Base-by-base conservation (phyloP, 2,888 invertebrate species). In the Agrochola circellaris region DNA sequence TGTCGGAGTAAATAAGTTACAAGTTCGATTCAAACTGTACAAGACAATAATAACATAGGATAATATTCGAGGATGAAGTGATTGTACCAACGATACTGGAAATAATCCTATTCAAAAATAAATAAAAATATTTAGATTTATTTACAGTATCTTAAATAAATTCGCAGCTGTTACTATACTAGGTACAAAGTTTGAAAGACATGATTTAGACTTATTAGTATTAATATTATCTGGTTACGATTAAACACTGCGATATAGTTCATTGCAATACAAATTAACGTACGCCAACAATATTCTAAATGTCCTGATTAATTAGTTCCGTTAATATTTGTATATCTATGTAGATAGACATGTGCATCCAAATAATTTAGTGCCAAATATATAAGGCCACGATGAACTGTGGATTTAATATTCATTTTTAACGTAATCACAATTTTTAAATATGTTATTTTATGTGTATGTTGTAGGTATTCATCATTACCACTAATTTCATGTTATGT, bases 301-400 rank as follows among this genome's bases (percentile, higher is more conserved):
- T 90, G 83, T 90, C 88, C 86, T 82, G 81, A 88, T 77, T 80
- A 81, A 89, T 91, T 91, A 93, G 90, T 92, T 91, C 91, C 89
- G 89, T 90, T 90, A 91, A 90, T 92, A 89, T 87, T 92, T 92
- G 90, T 92, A 91, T 91, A 91, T 90, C 88, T 91, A 83, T 87
- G 87, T 95, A 95, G 94, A 94, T 95, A 95, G 93, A 94, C 91
- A 92, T 94, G 93, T 93, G 94, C 93, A 94, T 96, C 95, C 96
- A 96, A 96, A 96, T 95, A 93, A 93, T 92, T 92, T 94, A 95
- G 96, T 96, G 96, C 96, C 96, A 96, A 96, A 96, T 95, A 95
- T 91, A 91, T 89, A 90, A 91, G 93, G 93, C 93, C 92, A 90
- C 92, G 83, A 88, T 85, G 79, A 83, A 89, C 89, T 88, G 92